These are phyloP conservation scores for Tryphoninae sp. DNA, from an alignment of 2,888 invertebrate species.

Conservation along the genomic window DNA sequence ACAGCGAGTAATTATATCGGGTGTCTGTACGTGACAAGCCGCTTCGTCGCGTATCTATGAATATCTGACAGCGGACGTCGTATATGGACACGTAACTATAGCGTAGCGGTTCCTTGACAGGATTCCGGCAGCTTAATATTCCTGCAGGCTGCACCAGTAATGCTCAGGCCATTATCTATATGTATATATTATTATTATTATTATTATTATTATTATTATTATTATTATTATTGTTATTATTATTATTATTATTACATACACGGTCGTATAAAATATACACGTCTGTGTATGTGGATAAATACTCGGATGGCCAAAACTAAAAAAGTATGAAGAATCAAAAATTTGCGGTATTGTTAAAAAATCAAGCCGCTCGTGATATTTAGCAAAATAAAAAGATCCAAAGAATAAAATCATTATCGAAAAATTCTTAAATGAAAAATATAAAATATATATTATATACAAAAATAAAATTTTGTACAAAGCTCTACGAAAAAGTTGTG, in stretches of 20 bases:
- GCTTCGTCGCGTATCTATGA: slow-evolving; percentile 46
- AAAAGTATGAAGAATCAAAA: no score
- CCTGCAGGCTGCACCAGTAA: slow-evolving; percentile 40
- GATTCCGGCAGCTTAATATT: slow-evolving; percentile 28
- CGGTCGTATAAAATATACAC: background rate
- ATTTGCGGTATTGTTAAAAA: no score
- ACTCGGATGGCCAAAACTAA: background rate
- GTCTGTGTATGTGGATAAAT: background rate
- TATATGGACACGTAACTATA: background rate
- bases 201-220: background rate
- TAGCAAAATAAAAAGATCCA: no score
- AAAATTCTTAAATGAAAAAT: no score
- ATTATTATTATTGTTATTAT: background rate
- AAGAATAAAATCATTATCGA: no score
- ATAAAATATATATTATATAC: no score
- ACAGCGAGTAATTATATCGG: slow-evolving; percentile 52
- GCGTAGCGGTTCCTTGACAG: slow-evolving; percentile 48
- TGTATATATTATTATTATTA: background rate
- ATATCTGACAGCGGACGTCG: slow-evolving; percentile 27
- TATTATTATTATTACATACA: background rate
- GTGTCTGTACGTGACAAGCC: slow-evolving; percentile 50
- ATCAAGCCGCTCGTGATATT: no score
- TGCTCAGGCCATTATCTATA: slow-evolving; percentile 4
- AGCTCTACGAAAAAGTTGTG: no score
- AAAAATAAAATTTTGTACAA: no score